Base-by-base conservation (phyloP, 1,140 invertebrate genomes). In the Galleria mellonella region DNA sequence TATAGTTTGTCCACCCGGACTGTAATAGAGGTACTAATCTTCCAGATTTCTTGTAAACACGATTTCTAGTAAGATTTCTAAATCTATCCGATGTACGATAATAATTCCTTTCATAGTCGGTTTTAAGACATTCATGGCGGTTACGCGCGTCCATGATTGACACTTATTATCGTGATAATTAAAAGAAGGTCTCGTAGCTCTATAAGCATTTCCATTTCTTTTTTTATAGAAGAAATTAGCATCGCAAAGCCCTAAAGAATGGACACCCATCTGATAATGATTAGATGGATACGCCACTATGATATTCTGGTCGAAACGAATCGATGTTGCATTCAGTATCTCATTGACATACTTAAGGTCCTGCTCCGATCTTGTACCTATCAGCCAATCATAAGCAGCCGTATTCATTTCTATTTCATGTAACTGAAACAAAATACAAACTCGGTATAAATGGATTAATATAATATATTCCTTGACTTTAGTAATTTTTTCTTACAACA, bases 261-360 rank as follows among this genome's bases (percentile, higher is more conserved):
- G 40, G 38, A 23, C 8, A n/a, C 14, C 46, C 30, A 15, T 35
- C 6, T 3, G 9, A 10, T 35, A 29, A n/a, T 10, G 7, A 13
- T 23, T 13, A 15, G 23, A 37, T 4, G 74, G 58, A 33, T 64
- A 70, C 4, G 56, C 52, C n/a, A 69, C 65, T 5, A 75, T 43
- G n/a, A 83, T 62, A 43, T 81, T 83, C 42, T 81, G 72, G 47
- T 84, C 78, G 36, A 74, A 84, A 1, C 76, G 57, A 14, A 83
- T 46, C 0, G 63, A 58, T 4, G 72, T 77, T n/a, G 43, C 51
- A 53, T 79, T 83, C 5, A 84, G 48, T 33, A 75, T 45, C 9
- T 60, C 36, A 33, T 70, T 77, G 11, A 84, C 55, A 10, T 52
- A 17, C 23, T 58, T 51, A 17, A 68, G 63, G 35, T 79, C 74